Evolutionary conservation across 2,113 vertebrate species (phyloP).

Genomic region (Scortum barcoo): DNA sequence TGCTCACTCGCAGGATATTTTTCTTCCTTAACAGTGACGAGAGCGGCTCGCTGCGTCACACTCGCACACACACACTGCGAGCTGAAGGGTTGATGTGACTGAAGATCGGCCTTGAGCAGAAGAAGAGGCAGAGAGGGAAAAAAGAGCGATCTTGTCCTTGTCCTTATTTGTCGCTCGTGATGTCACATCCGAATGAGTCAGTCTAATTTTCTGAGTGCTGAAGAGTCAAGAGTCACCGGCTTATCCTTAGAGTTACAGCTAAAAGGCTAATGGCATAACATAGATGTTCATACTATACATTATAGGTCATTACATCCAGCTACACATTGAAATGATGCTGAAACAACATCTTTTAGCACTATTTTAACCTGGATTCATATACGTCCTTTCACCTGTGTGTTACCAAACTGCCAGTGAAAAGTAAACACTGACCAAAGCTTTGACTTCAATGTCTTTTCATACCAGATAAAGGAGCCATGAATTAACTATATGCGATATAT

Average conservation of each 20-base stretch:
- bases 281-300: no score
- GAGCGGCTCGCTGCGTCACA: constrained; percentile 23
- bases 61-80: constrained; percentile 14
- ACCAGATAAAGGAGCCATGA: no score
- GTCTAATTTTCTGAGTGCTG: not conserved
- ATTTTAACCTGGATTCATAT: not conserved
- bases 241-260: constrained; percentile 9
- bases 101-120: constrained; percentile 10
- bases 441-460: not conserved
- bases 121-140: not conserved
- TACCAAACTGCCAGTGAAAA: not conserved
- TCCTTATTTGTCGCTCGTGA: no score
- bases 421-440: not conserved
- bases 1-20: constrained; percentile 4
- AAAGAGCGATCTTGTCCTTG: no score
- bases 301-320: no score
- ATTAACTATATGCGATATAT: no score
- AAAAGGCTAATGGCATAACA: no score
- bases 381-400: not conserved
- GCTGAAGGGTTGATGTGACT: constrained; percentile 31
- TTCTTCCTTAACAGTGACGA: constrained; percentile 14
- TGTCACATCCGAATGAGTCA: constrained; percentile 12
- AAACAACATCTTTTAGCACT: not conserved
- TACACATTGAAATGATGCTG: not conserved
- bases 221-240: not conserved